Percentiles rank a stretch among this genome's conserved stretches.
These are phyloP conservation scores for Drosophila tsacasi DNA, from an alignment of 1,140 invertebrate species.

Conservation along the genomic window DNA sequence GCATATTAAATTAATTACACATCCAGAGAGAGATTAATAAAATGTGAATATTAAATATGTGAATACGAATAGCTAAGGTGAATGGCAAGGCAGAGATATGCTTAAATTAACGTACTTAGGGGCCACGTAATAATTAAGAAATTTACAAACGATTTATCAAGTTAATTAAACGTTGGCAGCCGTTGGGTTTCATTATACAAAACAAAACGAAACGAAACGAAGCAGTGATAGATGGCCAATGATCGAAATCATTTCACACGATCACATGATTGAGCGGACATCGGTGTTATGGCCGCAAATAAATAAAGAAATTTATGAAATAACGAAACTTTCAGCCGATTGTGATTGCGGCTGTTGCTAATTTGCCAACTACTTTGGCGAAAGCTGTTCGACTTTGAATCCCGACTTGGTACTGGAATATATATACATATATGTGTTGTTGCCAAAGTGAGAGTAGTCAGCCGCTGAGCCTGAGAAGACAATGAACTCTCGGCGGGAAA, in stretches of 20 bases:
- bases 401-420: not conserved
- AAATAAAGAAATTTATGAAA: constrained; percentile 10
- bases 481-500: constrained; percentile 73
- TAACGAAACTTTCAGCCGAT: constrained; percentile 34
- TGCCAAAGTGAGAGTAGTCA: constrained; percentile 61
- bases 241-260: constrained; percentile 81
- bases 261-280: constrained; percentile 59
- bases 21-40: constrained; percentile 52
- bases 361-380: constrained; percentile 79
- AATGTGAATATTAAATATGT: constrained; percentile 53
- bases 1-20: constrained; percentile 71
- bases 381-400: constrained; percentile 60
- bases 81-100: constrained; percentile 62
- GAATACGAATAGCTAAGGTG: constrained; percentile 54
- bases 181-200: constrained; percentile 37
- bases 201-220: constrained; percentile 10
- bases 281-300: constrained; percentile 19
- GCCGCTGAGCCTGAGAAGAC: constrained; percentile 49
- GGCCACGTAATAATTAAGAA: constrained; percentile 81
- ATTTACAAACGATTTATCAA: constrained; percentile 83
- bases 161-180: constrained; percentile 76
- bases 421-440: not conserved
- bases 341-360: constrained; percentile 70
- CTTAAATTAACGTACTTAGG: constrained; percentile 45
- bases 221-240: constrained; percentile 75